phyloP scores from a whole-genome alignment of 1,140 invertebrate genomes.

The Nasonia giraulti region DNA sequence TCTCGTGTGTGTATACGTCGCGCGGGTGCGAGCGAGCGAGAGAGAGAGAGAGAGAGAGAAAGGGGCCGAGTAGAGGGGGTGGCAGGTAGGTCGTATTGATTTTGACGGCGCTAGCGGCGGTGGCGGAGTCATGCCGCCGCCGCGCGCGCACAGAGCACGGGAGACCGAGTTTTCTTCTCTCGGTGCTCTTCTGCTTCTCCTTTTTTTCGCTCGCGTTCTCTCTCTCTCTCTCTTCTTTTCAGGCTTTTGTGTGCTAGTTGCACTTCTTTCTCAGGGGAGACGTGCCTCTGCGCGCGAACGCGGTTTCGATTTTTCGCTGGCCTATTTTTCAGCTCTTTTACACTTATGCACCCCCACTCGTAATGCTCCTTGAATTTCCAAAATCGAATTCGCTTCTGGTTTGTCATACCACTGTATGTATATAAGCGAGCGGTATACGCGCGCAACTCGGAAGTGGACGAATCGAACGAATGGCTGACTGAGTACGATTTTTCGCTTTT shows the following conservation, averaged over 20 bases:
- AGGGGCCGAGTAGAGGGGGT: conserved; percentile 8
- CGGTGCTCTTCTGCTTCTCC: background rate
- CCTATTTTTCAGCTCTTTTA: background rate
- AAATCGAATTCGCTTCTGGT: too few relatives aligned
- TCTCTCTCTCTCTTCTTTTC: too few relatives aligned
- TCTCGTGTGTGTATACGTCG: background rate
- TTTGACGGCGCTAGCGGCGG: conserved; percentile 51
- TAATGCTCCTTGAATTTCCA: background rate
- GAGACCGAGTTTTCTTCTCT: conserved; percentile 3
- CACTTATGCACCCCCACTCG: background rate
- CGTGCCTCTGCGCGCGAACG: too few relatives aligned
- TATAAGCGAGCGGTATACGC: background rate
- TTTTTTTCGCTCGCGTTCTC: background rate
- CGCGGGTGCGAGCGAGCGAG: conserved; percentile 14
- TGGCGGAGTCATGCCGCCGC: conserved; percentile 15
- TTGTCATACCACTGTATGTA: too few relatives aligned
- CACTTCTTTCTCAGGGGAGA: too few relatives aligned
- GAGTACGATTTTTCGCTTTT: conserved; percentile 36
- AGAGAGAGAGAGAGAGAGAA: background rate
- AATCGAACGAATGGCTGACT: conserved; percentile 24
- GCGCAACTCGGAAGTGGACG: conserved; percentile 39
- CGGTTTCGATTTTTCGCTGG: too few relatives aligned
- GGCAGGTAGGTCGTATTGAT: conserved; percentile 59
- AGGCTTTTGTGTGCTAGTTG: too few relatives aligned
- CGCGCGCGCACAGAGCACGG: background rate